These are phyloP conservation scores for Hemicrepidius hirtus DNA, from an alignment of 2,888 invertebrate genomes.

Conservation along the genomic window DNA sequence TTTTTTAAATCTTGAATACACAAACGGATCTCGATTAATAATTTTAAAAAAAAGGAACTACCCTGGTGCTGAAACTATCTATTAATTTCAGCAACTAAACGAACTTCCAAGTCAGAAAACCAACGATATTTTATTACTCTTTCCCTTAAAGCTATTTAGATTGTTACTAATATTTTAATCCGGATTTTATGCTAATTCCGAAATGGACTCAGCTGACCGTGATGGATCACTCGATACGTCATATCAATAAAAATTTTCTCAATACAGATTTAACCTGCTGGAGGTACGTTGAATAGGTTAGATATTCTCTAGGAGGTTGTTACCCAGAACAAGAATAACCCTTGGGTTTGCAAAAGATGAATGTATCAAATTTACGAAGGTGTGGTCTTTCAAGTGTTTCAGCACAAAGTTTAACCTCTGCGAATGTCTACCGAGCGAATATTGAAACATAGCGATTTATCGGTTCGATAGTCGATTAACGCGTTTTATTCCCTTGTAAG, in stretches of 20 bases:
- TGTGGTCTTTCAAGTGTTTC: conserved; percentile 56
- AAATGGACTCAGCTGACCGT: background rate
- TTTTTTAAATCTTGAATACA: too few species aligned
- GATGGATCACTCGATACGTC: background rate
- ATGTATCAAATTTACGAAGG: conserved; percentile 59
- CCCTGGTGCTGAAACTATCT: too few species aligned
- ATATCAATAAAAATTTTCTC: conserved; percentile 29
- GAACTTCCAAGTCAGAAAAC: too few species aligned
- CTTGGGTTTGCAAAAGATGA: conserved; percentile 55
- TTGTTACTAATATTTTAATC: too few species aligned
- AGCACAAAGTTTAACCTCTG: conserved; percentile 36
- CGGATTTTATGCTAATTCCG: too few species aligned
- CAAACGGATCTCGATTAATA: too few species aligned
- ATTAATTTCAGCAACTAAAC: too few species aligned
- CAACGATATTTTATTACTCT: too few species aligned
- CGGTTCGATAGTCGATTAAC: conserved; percentile 47
- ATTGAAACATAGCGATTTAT: conserved; percentile 46
- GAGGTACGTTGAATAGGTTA: conserved; percentile 33
- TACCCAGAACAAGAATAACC: conserved; percentile 50
- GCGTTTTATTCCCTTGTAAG: conserved; percentile 45
- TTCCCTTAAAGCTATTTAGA: too few species aligned
- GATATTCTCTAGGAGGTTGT: conserved; percentile 36
- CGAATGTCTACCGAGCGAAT: conserved; percentile 7
- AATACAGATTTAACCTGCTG: conserved; percentile 25
- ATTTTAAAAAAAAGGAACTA: too few species aligned